Evolutionary conservation across 2,888 invertebrate species (phyloP).

Genomic region (Gastrophysa polygoni): DNA sequence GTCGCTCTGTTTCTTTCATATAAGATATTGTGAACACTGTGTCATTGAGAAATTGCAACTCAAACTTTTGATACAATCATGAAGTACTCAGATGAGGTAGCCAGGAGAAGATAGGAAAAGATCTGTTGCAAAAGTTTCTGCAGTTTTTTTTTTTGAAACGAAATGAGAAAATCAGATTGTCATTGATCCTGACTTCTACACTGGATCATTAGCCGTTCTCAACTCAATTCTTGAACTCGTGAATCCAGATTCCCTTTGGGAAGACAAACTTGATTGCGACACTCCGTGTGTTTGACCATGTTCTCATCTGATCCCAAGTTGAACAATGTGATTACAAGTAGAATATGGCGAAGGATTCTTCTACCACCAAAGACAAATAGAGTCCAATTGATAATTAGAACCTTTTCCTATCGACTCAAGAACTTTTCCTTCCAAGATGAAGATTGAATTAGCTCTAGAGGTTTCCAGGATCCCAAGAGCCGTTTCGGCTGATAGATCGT

Average conservation of each 20-base stretch:
- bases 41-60: too few relatives aligned
- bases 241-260: constrained; percentile 5
- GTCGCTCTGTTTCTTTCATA: too few relatives aligned
- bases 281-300: constrained; percentile 25
- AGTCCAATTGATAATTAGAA: constrained; percentile 34
- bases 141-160: neutral
- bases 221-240: neutral
- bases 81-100: too few relatives aligned
- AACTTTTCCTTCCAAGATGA: constrained; percentile 34
- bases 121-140: too few relatives aligned
- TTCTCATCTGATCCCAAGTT: constrained; percentile 33
- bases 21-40: too few relatives aligned
- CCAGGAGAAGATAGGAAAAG: too few relatives aligned
- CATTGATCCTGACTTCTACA: neutral
- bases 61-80: too few relatives aligned
- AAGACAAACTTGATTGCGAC: constrained; percentile 27
- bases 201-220: neutral
- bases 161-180: neutral
- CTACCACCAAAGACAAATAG: constrained; percentile 17
- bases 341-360: constrained; percentile 19
- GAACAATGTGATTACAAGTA: constrained; percentile 36
- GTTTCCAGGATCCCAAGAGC: constrained; percentile 24
- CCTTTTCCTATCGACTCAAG: constrained; percentile 26
- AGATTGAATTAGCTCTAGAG: constrained; percentile 36
- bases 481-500: constrained; percentile 17